Conservation (phyloP, 2,888 invertebrate genomes). For the Synanthedon myopaeformis region DNA sequence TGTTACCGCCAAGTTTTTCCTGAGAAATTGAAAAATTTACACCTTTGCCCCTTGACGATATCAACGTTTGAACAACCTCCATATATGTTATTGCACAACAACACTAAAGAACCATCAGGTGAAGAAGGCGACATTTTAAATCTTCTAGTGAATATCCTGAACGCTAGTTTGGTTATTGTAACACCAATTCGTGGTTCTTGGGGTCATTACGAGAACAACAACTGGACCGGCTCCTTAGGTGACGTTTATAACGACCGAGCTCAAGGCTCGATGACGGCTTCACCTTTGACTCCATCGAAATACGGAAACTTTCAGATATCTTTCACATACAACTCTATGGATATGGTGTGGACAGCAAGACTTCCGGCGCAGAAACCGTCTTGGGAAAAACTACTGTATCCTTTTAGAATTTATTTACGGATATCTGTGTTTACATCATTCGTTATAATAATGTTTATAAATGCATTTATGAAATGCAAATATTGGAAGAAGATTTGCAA, state of each 20-base stretch:
- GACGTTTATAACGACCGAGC: conserved; percentile 41
- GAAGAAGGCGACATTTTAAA: conserved; percentile 35
- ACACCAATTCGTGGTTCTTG: conserved; percentile 40
- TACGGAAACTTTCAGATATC: conserved; percentile 41
- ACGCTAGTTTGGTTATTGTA: conserved; percentile 28
- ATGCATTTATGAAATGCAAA: too few species aligned
- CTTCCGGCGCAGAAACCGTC: conserved; percentile 28
- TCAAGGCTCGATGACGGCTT: conserved; percentile 51
- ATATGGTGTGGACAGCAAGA: conserved; percentile 41
- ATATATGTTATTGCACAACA: conserved; percentile 31
- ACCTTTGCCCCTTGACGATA: conserved; percentile 26
- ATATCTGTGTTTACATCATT: conserved; percentile 31
- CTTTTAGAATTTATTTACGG: conserved; percentile 26
- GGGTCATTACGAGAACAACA: conserved; percentile 35
- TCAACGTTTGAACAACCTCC: conserved; percentile 42
- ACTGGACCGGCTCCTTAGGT: conserved; percentile 48
- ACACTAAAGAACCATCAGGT: conserved; percentile 21
- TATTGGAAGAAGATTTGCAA: too few species aligned
- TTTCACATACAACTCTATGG: conserved; percentile 20
- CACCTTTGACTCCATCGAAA: conserved; percentile 33
- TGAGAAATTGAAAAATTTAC: conserved; percentile 26
- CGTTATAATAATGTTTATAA: conserved; percentile 20
- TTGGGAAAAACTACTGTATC: conserved; percentile 39
- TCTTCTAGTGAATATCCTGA: conserved; percentile 24
- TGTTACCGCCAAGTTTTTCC: conserved; percentile 26